Percentiles rank a stretch among this genome's conserved stretches.
Evolutionary conservation across 2,113 vertebrate genomes (phyloP).

Genomic region (Otocyon megalotis): DNA sequence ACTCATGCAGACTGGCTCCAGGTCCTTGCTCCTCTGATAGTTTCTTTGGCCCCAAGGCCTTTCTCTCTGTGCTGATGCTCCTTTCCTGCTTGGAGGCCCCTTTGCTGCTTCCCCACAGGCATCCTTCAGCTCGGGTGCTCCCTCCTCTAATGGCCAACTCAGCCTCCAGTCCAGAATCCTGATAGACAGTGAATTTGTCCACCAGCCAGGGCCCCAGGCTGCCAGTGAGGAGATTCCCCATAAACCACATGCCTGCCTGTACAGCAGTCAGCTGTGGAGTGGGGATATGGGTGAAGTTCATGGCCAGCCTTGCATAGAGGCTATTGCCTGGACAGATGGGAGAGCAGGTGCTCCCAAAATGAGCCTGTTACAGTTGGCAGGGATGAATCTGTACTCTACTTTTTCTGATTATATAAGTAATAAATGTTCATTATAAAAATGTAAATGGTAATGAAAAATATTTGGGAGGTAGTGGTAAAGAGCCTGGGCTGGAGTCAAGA

Average conservation of each 20-base stretch:
- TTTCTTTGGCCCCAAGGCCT: background rate
- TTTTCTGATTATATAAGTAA: background rate
- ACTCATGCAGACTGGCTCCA: background rate
- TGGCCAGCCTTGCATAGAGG: background rate
- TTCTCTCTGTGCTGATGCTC: accelerated
- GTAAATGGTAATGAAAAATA: background rate
- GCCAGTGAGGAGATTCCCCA: too few relatives aligned
- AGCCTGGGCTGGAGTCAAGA: background rate
- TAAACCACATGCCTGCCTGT: background rate
- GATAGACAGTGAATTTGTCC: background rate
- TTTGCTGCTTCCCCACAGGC: background rate
- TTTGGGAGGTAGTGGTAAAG: background rate
- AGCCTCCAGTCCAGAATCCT: background rate
- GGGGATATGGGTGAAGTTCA: background rate
- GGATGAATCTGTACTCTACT: background rate
- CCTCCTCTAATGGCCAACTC: background rate
- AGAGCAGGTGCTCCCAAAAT: background rate
- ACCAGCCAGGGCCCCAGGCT: background rate
- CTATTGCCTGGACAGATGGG: background rate
- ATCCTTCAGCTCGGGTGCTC: background rate
- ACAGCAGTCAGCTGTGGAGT: background rate
- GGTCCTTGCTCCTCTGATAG: too few relatives aligned
- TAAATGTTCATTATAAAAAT: background rate
- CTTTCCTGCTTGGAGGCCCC: background rate
- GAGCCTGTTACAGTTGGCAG: background rate